Conservation (phyloP, 2,113 vertebrate species). For the Thinocorus orbignyianus region DNA sequence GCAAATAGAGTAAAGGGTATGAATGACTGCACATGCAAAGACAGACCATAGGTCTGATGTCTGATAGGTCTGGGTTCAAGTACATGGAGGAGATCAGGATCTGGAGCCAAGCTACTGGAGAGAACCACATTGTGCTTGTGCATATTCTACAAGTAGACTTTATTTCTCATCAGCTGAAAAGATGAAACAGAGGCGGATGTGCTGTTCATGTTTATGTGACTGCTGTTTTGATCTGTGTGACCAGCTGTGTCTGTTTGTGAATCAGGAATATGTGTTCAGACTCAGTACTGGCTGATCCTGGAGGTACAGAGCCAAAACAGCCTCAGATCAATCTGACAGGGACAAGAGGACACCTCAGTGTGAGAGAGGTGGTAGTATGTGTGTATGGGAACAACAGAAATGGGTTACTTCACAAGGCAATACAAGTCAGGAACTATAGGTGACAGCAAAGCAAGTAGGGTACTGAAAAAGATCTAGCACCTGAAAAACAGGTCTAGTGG, state of each 20-base stretch:
- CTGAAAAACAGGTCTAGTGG: neutral
- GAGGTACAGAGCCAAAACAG: neutral
- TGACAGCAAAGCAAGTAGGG: neutral
- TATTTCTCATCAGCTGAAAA: neutral
- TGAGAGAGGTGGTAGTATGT: neutral
- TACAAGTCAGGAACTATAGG: neutral
- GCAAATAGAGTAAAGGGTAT: neutral
- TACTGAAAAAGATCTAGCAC: neutral
- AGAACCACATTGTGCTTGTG: neutral
- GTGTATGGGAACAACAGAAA: neutral
- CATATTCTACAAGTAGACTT: neutral
- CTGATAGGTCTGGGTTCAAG: neutral
- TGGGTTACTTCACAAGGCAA: neutral
- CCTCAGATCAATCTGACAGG: neutral
- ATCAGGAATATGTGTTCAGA: neutral
- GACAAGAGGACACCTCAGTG: neutral
- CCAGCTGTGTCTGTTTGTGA: slow-evolving; percentile 2
- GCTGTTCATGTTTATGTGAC: neutral
- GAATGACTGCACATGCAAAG: neutral
- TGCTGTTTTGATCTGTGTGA: neutral
- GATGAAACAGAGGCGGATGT: neutral
- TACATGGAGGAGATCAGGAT: neutral
- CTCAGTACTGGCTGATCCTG: neutral
- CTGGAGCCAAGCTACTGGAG: neutral
- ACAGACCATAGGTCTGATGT: neutral